Base-by-base conservation (phyloP, 2,888 invertebrate species). In the Agrotis clavis region DNA sequence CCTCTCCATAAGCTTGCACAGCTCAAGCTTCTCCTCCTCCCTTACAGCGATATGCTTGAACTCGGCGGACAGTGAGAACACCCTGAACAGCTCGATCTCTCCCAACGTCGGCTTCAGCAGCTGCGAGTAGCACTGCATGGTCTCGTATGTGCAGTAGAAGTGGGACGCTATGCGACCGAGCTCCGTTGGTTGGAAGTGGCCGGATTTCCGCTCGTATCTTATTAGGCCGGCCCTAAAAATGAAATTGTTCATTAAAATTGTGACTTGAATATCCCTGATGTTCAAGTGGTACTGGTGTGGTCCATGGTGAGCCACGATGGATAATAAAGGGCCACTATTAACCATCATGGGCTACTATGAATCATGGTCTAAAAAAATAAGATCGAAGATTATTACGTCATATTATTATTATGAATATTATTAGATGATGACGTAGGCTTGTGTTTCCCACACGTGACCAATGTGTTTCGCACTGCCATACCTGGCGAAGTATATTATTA, bases 1-100 rank as follows among this genome's bases (percentile, higher is more conserved):
- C 90, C 96, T 85, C 87, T 97, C 97, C 97, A 99, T 98, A n/a
- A 99, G 96, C 92, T 99, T 99, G 87, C 99, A 98, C 81, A 99
- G 94, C 93, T 99, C 99, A 74, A 99, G 92, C 89, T 99, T 99
- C 95, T 99, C 99, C 91, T 99, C 99, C 91, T 99, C 99, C 0
- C 99, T 94, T 0, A 99, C 99, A 0, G 98, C 98, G 57, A 99
- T 98, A 89, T 99, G 98, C 84, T 97, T 98, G 96, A 99, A 99
- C 95, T 99, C 99, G 0, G 98, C 98, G 0, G 99, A 99, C n/a
- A 99, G 96, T 0, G 99, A 99, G 94, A 99, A 99, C n/a, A 99
- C 99, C 1, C 98, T 94, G 94, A 99, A 99, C 77, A 99, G 96
- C 93, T 99, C 99, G 62, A 99, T 99, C 96, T 99, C 99, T 76